A percentile compares a stretch with the other conserved stretches of the same genome.
Evolutionary conservation across 2,888 invertebrate genomes (phyloP).

Genomic region (Labia minor): DNA sequence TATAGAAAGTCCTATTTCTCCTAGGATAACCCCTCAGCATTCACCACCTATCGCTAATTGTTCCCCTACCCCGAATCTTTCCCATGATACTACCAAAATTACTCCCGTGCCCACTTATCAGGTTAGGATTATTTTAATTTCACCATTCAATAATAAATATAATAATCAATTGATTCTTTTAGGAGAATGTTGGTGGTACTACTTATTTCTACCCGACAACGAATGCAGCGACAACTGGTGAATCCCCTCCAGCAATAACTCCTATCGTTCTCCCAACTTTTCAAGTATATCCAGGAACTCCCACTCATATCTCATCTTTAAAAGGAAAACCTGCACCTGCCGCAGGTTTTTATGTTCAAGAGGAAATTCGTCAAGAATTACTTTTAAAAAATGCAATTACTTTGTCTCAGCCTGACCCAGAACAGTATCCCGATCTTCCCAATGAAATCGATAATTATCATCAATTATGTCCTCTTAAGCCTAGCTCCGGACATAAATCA

Average conservation of each 20-base stretch:
- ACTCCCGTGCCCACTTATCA: slow-evolving; percentile 35
- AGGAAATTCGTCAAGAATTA: slow-evolving; percentile 69
- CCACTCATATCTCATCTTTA: slow-evolving; percentile 44
- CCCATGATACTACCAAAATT: slow-evolving; percentile 27
- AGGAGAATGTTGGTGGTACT: slow-evolving; percentile 89
- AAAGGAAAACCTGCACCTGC: slow-evolving; percentile 31
- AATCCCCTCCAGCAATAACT: slow-evolving; percentile 20
- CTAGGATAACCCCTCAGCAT: slow-evolving; percentile 41
- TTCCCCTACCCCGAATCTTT: slow-evolving; percentile 35
- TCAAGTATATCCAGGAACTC: slow-evolving; percentile 54
- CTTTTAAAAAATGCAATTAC: slow-evolving; percentile 62
- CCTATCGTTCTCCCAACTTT: slow-evolving; percentile 30
- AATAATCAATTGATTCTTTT: slow-evolving; percentile 31
- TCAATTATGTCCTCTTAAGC: slow-evolving; percentile 75
- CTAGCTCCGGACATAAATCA: slow-evolving; percentile 36
- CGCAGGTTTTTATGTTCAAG: slow-evolving; percentile 70
- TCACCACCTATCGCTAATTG: slow-evolving; percentile 36
- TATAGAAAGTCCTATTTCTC: slow-evolving; percentile 37
- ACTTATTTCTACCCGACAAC: slow-evolving; percentile 80
- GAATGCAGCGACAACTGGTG: slow-evolving; percentile 31
- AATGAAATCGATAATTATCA: slow-evolving; percentile 83
- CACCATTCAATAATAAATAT: background rate
- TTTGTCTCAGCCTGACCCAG: slow-evolving; percentile 62
- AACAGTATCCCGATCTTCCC: slow-evolving; percentile 62
- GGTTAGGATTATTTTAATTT: slow-evolving; percentile 27